Base-by-base conservation (phyloP, 2,113 vertebrate genomes). In the Albula goreensis region DNA sequence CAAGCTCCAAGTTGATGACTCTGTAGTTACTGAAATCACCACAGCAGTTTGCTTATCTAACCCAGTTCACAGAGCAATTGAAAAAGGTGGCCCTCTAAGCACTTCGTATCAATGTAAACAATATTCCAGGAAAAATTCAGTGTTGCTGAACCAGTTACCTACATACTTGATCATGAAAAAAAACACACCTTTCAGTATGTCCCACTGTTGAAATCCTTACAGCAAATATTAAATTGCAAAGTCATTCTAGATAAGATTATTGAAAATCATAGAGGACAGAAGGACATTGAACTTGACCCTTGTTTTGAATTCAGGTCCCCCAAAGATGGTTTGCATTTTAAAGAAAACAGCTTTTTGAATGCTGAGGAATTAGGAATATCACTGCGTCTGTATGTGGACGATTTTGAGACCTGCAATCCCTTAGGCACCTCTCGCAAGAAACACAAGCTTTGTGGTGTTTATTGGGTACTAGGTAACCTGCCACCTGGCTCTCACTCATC, bases 141-240 rank as follows among this genome's bases (percentile, higher is more conserved):
- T 87, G 48, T 56, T 84, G 51, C 87, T 31, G 81, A 89, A 81
- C 74, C 86, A 83, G 2, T 87, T 83, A 83, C 80, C 5, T 89
- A 85, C 80, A 83, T 89, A 56, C 74, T 87, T 51, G 57, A 85
- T 80, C 4, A 13, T 57, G 66, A 53, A 83, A 74, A 87, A 80
- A 80, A 83, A 70, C 51, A 31, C 6, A 63, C 60, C 22, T 88
- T 86, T 81, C 88, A 83, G 74, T 89, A 85, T 87, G 56, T 85
- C 31, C 86, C 66, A 12, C 19, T 85, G 12, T 80, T 89, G 31
- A 82, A 89, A 78, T 80, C 83, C 12, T 48, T 89, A 25, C 86
- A 74, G 50, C 80, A 83, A 51, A 53, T 87, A 17, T 87, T 89
- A 25, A 83, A 85, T 80, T 41, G 41, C 10, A 86, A 85, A 79